phyloP scores from a whole-genome alignment of 2,888 invertebrate species.

The Cephus pulcher region DNA sequence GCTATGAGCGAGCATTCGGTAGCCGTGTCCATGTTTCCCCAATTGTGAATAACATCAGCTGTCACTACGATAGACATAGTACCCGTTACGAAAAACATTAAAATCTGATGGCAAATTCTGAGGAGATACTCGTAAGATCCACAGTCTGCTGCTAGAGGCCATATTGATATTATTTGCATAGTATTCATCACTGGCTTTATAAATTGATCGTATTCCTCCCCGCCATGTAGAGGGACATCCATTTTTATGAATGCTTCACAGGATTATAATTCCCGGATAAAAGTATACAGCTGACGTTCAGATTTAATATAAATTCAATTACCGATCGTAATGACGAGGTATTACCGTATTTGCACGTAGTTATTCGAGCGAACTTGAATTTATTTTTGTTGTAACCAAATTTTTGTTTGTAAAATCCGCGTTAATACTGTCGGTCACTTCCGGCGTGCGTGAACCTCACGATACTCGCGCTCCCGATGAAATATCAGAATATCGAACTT shows the following conservation, averaged over 20 bases:
- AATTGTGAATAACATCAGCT: slow-evolving; percentile 39
- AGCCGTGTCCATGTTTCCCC: slow-evolving; percentile 41
- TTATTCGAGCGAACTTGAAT: background rate
- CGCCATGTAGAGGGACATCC: slow-evolving; percentile 12
- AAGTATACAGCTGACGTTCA: background rate
- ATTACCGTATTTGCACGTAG: too few species aligned
- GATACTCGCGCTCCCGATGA: background rate
- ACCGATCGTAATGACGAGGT: background rate
- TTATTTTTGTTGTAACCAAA: background rate
- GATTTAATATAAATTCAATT: background rate
- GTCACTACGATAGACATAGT: slow-evolving; percentile 27
- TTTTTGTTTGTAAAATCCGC: background rate
- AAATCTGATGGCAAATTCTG: slow-evolving; percentile 29
- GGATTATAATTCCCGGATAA: background rate
- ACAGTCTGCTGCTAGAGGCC: slow-evolving; percentile 40
- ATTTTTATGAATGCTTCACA: slow-evolving; percentile 3
- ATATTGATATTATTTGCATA: slow-evolving; percentile 39
- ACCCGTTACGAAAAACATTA: slow-evolving; percentile 30
- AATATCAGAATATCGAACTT: background rate
- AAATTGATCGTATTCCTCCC: slow-evolving; percentile 39
- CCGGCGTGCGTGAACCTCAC: background rate
- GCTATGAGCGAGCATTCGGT: slow-evolving; percentile 49
- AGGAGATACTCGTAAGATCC: slow-evolving; percentile 15
- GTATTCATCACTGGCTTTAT: slow-evolving; percentile 39
- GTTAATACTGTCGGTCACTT: background rate